Evolutionary conservation across 2,888 invertebrate genomes (phyloP).

Genomic region (Leucophora obtusa): DNA sequence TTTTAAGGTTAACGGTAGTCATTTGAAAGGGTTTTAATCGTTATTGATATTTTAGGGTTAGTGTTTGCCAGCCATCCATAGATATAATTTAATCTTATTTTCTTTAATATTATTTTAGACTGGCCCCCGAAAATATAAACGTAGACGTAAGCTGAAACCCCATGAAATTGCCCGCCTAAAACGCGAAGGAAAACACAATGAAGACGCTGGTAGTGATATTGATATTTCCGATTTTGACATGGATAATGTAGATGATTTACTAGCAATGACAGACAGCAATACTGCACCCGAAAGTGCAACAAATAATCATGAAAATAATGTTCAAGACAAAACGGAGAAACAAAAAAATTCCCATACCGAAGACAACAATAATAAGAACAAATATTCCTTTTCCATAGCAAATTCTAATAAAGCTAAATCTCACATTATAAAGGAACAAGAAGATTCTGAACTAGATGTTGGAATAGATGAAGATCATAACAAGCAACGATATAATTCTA

Average conservation of each 20-base stretch:
- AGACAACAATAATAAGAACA: slow-evolving; percentile 22
- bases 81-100: too few species aligned
- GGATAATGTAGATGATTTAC: slow-evolving; percentile 77
- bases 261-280: slow-evolving; percentile 69
- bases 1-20: too few species aligned
- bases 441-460: slow-evolving; percentile 56
- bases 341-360: slow-evolving; percentile 23
- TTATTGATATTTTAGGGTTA: too few species aligned
- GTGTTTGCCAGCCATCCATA: too few species aligned
- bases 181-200: slow-evolving; percentile 70
- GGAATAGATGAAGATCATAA: slow-evolving; percentile 39
- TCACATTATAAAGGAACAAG: slow-evolving; percentile 30
- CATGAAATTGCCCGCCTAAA: slow-evolving; percentile 80
- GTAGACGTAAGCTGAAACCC: slow-evolving; percentile 86
- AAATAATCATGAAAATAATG: slow-evolving; percentile 41
- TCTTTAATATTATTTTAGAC: slow-evolving; percentile 78
- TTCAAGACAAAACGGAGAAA: slow-evolving; percentile 13
- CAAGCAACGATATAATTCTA: slow-evolving; percentile 69
- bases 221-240: slow-evolving; percentile 77
- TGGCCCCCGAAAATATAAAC: slow-evolving; percentile 89
- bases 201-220: slow-evolving; percentile 72
- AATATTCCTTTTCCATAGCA: neutral
- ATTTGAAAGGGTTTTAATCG: too few species aligned
- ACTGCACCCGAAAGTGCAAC: slow-evolving; percentile 44
- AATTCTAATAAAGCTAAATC: slow-evolving; percentile 23